phyloP scores from a whole-genome alignment of 2,797 vertebrate genomes.

The Rhinophrynus dorsalis region DNA sequence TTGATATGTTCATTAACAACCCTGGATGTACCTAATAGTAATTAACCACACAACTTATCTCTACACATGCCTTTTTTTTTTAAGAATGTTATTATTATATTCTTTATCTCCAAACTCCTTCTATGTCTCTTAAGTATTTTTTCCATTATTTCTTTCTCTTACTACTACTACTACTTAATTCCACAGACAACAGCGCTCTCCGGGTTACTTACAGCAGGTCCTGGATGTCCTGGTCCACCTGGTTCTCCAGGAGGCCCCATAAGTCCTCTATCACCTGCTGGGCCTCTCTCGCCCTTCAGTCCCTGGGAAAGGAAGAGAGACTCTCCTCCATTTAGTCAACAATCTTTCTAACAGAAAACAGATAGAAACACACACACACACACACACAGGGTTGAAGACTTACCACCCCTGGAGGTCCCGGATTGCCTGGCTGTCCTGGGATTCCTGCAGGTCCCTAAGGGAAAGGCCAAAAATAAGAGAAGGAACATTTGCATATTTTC shows the following conservation, averaged over 20 bases:
- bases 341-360: neutral
- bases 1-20: too few species aligned
- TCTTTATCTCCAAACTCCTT: too few species aligned
- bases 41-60: too few species aligned
- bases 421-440: constrained; percentile 72
- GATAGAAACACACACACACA: neutral
- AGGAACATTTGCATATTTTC: neutral
- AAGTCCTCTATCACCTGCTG: constrained; percentile 83
- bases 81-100: too few species aligned
- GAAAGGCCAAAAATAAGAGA: constrained; percentile 13
- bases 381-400: constrained; percentile 48
- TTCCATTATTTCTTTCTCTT: too few species aligned
- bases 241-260: constrained; percentile 81
- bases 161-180: too few species aligned
- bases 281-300: constrained; percentile 84
- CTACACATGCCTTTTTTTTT: too few species aligned
- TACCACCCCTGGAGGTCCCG: constrained; percentile 73
- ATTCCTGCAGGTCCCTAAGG: constrained; percentile 71
- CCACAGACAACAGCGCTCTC: too few species aligned
- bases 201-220: constrained; percentile 74
- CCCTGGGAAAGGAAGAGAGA: constrained; percentile 66
- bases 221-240: constrained; percentile 87
- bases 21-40: too few species aligned
- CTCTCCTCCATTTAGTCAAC: too few species aligned
- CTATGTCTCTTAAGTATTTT: too few species aligned